Evolutionary conservation across 2,888 invertebrate genomes (phyloP).

Genomic region (Tricholauxania praeusta): DNA sequence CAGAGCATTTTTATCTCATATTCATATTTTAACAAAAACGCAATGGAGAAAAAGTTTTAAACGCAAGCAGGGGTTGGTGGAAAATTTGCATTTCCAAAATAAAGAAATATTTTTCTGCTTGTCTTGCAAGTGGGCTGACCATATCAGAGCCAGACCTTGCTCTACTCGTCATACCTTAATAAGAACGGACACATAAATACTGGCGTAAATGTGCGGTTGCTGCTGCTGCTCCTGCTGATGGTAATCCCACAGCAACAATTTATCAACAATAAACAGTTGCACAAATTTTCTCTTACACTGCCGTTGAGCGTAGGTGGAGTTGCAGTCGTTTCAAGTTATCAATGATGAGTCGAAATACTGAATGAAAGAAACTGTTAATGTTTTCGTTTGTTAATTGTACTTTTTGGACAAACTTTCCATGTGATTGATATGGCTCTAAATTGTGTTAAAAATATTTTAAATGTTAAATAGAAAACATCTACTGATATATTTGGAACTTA

Average conservation of each 20-base stretch:
- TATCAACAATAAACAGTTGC: constrained; percentile 65
- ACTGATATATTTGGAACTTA: no score
- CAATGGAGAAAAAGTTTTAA: background rate
- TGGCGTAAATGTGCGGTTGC: constrained; percentile 2
- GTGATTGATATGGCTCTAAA: no score
- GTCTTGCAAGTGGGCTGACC: background rate
- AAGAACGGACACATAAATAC: constrained; percentile 26
- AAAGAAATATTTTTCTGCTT: background rate
- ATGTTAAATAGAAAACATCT: no score
- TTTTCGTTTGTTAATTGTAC: no score
- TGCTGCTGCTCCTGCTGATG: constrained; percentile 35
- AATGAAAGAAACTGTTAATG: no score
- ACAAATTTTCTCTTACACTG: constrained; percentile 47
- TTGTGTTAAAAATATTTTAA: no score
- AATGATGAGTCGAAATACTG: no score
- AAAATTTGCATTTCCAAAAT: constrained; percentile 59
- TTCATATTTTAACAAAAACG: background rate
- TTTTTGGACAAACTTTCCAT: no score
- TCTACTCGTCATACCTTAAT: constrained; percentile 29
- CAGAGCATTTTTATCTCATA: background rate
- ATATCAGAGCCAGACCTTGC: no score
- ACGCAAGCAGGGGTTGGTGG: constrained; percentile 12
- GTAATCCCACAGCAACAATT: constrained; percentile 63
- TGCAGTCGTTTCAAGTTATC: no score
- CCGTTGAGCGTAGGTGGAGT: no score